Base-by-base conservation (phyloP, 2,888 invertebrate genomes). In the Escarpia spicata region DNA sequence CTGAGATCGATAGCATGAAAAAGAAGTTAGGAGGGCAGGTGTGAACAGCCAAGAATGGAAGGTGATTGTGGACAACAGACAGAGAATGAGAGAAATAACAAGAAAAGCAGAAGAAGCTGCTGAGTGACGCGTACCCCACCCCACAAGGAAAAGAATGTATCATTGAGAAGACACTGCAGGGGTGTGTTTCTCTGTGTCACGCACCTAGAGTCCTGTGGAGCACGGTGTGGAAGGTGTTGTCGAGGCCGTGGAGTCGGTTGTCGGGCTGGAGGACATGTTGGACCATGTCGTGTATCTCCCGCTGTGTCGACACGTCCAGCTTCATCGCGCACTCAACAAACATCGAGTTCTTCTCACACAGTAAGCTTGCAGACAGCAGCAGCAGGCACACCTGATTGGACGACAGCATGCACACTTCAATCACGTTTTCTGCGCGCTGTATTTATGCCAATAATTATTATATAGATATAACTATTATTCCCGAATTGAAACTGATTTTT, bases 201-300 rank as follows among this genome's bases (percentile, higher is more conserved):
- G 91, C 37, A 93, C 93, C 93, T 15, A 93, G 90, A 31, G 90
- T 43, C 45, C 90, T 92, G 58, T 12, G 26, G 8, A 93, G 92
- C 10, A 93, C 93, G n/a, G 44, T 90, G 75, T 92, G 89, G 92
- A 75, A 93, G 3, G 58, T 92, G n/a, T 90, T 58, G 31, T 93
- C 93, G 2, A 93, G 90, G 10, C 92, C 92, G 31, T 26, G 37
- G 0, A 93, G 93, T 31, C 91, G 90, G 92, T 92, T 90, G 91
- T 93, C 91, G 43, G 93, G 92, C 92, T 92, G 93, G 43, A 93
- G 45, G 43, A 93, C 93, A 31, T 52, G 92, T 45, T 93, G 92
- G 19, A 92, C 92, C 93, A 93, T 93, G 43, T 93, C 92, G 10
- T 91, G 92, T 1, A 93, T 75, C 91, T 93, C 93, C 9, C 92